These are phyloP conservation scores for Bemisia tabaci DNA, from an alignment of 1,140 invertebrate genomes.

Conservation along the genomic window DNA sequence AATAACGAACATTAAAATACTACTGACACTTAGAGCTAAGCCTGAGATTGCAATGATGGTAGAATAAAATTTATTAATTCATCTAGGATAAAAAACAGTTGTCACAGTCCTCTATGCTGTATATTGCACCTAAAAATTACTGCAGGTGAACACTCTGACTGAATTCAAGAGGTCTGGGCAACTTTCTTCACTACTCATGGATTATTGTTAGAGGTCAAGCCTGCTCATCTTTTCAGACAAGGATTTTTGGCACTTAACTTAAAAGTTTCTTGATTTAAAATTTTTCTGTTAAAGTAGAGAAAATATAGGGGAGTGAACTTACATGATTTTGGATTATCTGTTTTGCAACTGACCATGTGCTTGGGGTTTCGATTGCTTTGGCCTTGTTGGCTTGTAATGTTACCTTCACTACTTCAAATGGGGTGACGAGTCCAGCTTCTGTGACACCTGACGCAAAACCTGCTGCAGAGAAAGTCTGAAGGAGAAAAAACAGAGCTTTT, in stretches of 20 bases:
- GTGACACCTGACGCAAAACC: constrained; percentile 74
- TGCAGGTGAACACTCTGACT: too few relatives aligned
- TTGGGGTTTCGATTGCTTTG: constrained; percentile 42
- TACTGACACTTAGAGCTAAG: too few relatives aligned
- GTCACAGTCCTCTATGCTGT: background rate
- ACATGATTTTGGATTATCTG: constrained; percentile 56
- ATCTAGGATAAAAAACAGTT: constrained; percentile 1
- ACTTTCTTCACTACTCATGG: too few relatives aligned
- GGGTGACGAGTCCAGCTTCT: constrained; percentile 81
- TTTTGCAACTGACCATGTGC: constrained; percentile 60
- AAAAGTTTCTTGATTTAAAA: too few relatives aligned
- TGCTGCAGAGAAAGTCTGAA: constrained; percentile 70
- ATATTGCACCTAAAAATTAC: too few relatives aligned
- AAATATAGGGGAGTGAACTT: constrained; percentile 7
- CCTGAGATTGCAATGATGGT: too few relatives aligned
- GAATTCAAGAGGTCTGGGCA: too few relatives aligned
- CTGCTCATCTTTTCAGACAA: too few relatives aligned
- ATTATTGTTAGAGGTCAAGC: too few relatives aligned
- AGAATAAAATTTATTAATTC: background rate
- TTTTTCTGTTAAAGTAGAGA: too few relatives aligned
- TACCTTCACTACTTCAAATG: constrained; percentile 91
- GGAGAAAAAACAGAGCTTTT: constrained; percentile 20
- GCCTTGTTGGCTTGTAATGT: constrained; percentile 55
- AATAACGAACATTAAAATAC: constrained; percentile 4
- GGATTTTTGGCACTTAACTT: too few relatives aligned